Evolutionary conservation across 2,888 invertebrate genomes (phyloP).

Genomic region (Beris morrisii): DNA sequence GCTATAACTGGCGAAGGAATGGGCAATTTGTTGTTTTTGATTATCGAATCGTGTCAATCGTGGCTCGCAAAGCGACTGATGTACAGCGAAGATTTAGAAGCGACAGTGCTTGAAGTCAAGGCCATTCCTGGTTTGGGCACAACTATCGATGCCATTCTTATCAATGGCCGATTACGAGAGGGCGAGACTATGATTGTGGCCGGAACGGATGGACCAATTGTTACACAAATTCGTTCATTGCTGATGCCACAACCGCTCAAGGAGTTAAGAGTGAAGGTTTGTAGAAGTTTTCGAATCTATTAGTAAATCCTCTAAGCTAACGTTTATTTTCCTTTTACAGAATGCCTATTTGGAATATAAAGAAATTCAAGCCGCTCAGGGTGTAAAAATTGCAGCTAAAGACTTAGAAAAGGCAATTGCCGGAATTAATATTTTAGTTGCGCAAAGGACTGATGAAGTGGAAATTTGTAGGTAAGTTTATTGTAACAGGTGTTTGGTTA

Average conservation of each 20-base stretch:
- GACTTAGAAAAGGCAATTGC: slow-evolving; percentile 98
- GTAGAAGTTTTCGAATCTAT: slow-evolving; percentile 4
- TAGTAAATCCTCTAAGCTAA: too few relatives aligned
- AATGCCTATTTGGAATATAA: slow-evolving; percentile 93
- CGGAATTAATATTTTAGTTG: slow-evolving; percentile 88
- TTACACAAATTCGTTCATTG: slow-evolving; percentile 93
- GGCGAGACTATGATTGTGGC: slow-evolving; percentile 94
- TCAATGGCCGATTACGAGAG: slow-evolving; percentile 92
- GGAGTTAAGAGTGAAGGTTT: slow-evolving; percentile 92
- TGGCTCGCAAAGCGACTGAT: slow-evolving; percentile 85
- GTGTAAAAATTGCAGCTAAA: slow-evolving; percentile 97
- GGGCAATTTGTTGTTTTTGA: slow-evolving; percentile 93
- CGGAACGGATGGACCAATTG: slow-evolving; percentile 97
- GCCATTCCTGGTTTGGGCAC: slow-evolving; percentile 96
- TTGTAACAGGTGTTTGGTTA: neutral
- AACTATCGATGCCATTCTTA: slow-evolving; percentile 97
- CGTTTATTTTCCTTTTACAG: slow-evolving; percentile 53
- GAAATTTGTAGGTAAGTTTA: slow-evolving; percentile 70
- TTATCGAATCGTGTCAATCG: slow-evolving; percentile 90
- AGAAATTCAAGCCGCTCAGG: slow-evolving; percentile 94
- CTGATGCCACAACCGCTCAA: slow-evolving; percentile 98
- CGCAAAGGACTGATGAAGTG: slow-evolving; percentile 91
- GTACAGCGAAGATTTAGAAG: slow-evolving; percentile 90
- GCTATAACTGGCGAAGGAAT: slow-evolving; percentile 98
- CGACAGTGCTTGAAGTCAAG: slow-evolving; percentile 87